Conservation (phyloP, 2,797 vertebrate genomes). For the Staurois parvus region DNA sequence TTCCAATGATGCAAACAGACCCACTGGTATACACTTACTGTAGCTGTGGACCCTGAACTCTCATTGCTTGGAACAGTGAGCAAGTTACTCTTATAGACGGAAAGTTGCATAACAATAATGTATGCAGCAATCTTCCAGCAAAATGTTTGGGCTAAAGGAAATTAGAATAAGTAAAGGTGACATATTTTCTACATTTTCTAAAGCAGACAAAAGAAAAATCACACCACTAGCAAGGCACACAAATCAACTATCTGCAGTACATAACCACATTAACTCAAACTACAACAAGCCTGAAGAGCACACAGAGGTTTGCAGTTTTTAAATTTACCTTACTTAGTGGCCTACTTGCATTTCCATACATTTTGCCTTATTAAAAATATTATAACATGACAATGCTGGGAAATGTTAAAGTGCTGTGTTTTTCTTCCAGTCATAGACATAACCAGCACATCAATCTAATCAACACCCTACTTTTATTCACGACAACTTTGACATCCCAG, state of each 20-base stretch:
- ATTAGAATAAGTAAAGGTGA: neutral
- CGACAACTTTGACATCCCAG: conserved; percentile 24
- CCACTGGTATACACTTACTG: no score
- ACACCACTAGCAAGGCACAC: neutral
- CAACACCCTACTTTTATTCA: conserved; percentile 20
- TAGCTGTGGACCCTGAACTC: no score
- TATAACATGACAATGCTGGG: neutral
- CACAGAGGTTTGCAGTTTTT: neutral
- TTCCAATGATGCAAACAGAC: no score
- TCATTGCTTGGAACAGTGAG: no score
- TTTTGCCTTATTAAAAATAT: neutral
- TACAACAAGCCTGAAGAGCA: neutral
- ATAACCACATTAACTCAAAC: neutral
- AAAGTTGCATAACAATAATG: neutral
- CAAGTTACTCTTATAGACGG: no score
- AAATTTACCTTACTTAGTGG: neutral
- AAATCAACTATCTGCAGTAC: neutral
- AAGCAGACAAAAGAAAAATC: neutral
- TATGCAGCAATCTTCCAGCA: neutral
- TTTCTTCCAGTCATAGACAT: neutral
- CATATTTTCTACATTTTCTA: neutral
- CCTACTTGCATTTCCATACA: neutral
- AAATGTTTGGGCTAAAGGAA: neutral
- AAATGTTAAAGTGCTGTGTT: neutral
- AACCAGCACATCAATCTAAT: conserved; percentile 9